phyloP scores from a whole-genome alignment of 2,113 vertebrate genomes.

The Ochotona princeps region DNA sequence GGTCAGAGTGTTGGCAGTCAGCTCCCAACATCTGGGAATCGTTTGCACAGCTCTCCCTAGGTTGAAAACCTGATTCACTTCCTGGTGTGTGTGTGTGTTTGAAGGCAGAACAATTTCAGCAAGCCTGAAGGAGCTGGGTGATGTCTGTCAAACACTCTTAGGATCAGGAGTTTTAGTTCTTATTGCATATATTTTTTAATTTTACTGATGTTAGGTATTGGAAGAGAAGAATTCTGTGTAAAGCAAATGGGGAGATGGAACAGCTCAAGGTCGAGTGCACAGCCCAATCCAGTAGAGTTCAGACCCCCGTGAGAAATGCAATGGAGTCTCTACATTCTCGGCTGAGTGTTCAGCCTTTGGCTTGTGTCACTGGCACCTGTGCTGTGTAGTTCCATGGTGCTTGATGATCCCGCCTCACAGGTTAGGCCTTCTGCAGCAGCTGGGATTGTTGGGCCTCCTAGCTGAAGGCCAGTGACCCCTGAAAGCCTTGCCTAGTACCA shows the following conservation, averaged over 20 bases:
- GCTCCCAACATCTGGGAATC: constrained; percentile 76
- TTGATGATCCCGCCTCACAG: not conserved
- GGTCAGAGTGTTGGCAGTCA: constrained; percentile 53
- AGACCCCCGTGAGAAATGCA: not conserved
- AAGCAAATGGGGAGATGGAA: not conserved
- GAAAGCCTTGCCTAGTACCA: not conserved
- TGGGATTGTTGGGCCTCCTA: no score
- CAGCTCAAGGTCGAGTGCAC: not conserved
- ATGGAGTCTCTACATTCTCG: not conserved
- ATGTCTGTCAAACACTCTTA: not conserved
- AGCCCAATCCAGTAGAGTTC: not conserved
- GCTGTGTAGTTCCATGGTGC: not conserved
- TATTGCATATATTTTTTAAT: not conserved
- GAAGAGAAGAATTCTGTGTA: not conserved
- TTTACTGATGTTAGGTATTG: fast-evolving
- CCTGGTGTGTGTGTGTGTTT: not conserved
- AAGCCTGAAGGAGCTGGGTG: constrained; percentile 36
- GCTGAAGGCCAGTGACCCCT: not conserved
- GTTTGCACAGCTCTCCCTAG: constrained; percentile 72
- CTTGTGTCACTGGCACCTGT: not conserved
- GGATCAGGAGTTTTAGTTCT: not conserved
- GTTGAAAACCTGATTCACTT: constrained; percentile 66
- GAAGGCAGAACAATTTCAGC: constrained; percentile 61
- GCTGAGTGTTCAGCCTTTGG: not conserved
- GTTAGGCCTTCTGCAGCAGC: not conserved